Evolutionary conservation across 2,888 invertebrate genomes (phyloP), one percentile per base, ranked within the genome.

Genomic region (Cheiracanthium punctorium): DNA sequence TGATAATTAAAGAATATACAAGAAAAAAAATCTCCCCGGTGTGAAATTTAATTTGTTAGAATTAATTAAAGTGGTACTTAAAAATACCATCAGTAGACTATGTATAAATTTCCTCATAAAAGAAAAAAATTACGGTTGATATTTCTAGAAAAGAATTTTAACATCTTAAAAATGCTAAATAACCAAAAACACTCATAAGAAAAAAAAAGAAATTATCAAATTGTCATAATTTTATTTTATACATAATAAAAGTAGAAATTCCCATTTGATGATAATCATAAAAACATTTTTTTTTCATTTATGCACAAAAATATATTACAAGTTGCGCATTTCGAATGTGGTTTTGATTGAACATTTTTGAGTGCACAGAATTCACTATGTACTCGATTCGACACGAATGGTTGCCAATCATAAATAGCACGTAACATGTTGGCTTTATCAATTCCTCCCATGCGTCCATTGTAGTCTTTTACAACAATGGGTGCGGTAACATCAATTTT

Each of bases 361-460:
- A 10, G 43, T 41, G 14, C 43, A 41, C 43, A 10, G 43, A 41
- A 65, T 75, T 65, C 65, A 75, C 65, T 58, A 33, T 65, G 65
- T 65, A 64, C 65, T 65, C 65, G 75, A 65, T 75, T 75, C 75
- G 75, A 65, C 37, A 65, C 75, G 37, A 75, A 74, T 52, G 74
- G 28, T 74, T 48, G 74, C 48, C 74, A 29, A 67, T 67, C n/a
- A n/a, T n/a, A n/a, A n/a, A n/a, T n/a, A n/a, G n/a, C n/a, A n/a
- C n/a, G n/a, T n/a, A n/a, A n/a, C n/a, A n/a, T n/a, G n/a, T n/a
- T n/a, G n/a, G n/a, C n/a, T n/a, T n/a, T n/a, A n/a, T n/a, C n/a
- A n/a, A n/a, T n/a, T n/a, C n/a, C n/a, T n/a, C n/a, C 37, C 37
- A 37, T 37, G 37, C 48, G 73, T 48, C 73, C 73, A 73, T 73